A percentile compares a stretch with the other conserved stretches of the same genome.
Conservation (phyloP, 2,888 invertebrate genomes). For the Adela reaumurella region DNA sequence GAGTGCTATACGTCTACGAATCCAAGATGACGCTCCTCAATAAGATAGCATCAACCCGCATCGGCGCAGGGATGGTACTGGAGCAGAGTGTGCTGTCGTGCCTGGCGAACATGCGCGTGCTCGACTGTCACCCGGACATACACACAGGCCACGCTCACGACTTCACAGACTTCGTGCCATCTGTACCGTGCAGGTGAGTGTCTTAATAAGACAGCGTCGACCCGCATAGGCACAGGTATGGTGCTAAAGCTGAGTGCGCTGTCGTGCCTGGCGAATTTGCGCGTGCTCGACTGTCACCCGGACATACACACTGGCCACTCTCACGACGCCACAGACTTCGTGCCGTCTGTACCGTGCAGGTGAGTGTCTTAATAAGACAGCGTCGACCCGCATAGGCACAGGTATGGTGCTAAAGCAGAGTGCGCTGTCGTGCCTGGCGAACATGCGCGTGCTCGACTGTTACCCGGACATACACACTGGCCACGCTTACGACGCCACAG, state of each 20-base stretch:
- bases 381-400: conserved; percentile 64
- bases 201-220: conserved; percentile 60
- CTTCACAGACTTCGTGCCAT: conserved; percentile 30
- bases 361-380: conserved; percentile 51
- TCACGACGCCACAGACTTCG: too few relatives aligned
- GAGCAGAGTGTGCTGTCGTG: conserved; percentile 71
- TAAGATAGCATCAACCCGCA: conserved; percentile 63
- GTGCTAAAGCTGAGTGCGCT: conserved; percentile 72
- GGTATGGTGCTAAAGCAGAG: conserved; percentile 73
- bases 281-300: conserved; percentile 69
- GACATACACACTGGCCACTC: conserved; percentile 48
- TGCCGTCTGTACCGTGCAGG: conserved; percentile 32
- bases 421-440: conserved; percentile 62
- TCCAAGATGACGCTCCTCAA: conserved; percentile 79
- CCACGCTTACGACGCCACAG: too few relatives aligned
- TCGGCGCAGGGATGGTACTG: conserved; percentile 68
- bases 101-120: conserved; percentile 64
- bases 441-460: conserved; percentile 65
- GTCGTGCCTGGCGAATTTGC: conserved; percentile 63
- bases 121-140: conserved; percentile 70
- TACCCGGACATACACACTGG: conserved; percentile 65
- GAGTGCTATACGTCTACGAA: conserved; percentile 81
- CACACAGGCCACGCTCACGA: conserved; percentile 20
- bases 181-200: conserved; percentile 26
- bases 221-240: conserved; percentile 66